Percentiles rank a stretch among this genome's conserved stretches.
Conservation (phyloP, 2,888 invertebrate species). For the Flexamia atlantica region DNA sequence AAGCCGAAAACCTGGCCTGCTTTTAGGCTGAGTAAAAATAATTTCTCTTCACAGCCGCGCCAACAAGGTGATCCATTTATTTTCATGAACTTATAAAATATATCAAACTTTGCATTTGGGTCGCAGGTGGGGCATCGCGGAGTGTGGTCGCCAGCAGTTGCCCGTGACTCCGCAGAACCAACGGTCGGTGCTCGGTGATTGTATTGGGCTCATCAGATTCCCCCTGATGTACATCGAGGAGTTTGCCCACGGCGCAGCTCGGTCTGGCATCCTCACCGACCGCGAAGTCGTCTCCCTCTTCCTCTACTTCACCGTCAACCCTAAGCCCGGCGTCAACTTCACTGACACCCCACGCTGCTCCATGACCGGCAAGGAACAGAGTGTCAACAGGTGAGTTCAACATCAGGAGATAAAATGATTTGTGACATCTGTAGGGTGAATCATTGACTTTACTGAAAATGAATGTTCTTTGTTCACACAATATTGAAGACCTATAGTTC, state of each 20-base stretch:
- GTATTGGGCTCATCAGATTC: conserved; percentile 86
- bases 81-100: no score
- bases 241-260: conserved; percentile 87
- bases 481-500: no score
- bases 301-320: conserved; percentile 85
- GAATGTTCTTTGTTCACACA: no score
- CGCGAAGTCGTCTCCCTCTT: conserved; percentile 86
- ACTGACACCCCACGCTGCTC: conserved; percentile 84
- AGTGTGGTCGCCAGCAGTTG: conserved; percentile 83
- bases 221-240: conserved; percentile 92
- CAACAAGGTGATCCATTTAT: no score
- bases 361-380: conserved; percentile 88
- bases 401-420: no score
- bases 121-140: conserved; percentile 84
- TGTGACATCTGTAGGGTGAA: no score
- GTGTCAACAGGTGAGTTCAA: conserved; percentile 76
- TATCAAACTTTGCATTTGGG: conserved; percentile 19
- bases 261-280: conserved; percentile 86
- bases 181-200: conserved; percentile 82
- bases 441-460: no score
- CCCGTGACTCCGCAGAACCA: conserved; percentile 83
- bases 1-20: no score
- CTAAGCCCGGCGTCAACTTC: conserved; percentile 86
- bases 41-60: no score
- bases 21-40: no score